Evolutionary conservation across 2,113 vertebrate species (phyloP).

Genomic region (Macrotis lagotis): DNA sequence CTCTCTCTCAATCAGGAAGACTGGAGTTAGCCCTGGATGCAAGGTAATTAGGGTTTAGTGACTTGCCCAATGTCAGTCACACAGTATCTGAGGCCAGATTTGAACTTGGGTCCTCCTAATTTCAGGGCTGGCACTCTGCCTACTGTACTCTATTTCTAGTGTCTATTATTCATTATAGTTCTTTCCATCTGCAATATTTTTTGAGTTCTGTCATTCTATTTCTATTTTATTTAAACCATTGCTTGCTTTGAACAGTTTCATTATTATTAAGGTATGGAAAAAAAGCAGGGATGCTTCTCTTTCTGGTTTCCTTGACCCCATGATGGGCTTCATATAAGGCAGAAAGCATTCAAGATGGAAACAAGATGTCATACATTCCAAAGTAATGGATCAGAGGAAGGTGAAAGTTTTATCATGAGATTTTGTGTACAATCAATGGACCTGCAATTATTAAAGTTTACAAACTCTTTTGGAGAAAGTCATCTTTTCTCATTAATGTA

Average conservation of each 20-base stretch:
- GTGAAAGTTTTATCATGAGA: slow-evolving; percentile 11
- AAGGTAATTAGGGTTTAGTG: no score
- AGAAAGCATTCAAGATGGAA: not conserved
- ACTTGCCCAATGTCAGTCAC: no score
- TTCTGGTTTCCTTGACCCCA: not conserved
- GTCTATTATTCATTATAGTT: not conserved
- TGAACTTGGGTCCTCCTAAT: no score
- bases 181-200: not conserved
- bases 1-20: no score
- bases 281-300: not conserved
- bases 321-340: not conserved
- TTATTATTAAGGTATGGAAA: not conserved
- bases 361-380: not conserved
- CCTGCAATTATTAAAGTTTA: slow-evolving; percentile 18
- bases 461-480: not conserved
- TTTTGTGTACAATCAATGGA: slow-evolving; percentile 22
- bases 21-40: no score
- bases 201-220: not conserved
- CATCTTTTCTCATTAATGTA: slow-evolving; percentile 23
- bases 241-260: not conserved
- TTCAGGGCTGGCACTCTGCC: no score
- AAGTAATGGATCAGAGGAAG: not conserved
- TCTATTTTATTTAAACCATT: not conserved
- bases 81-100: no score
- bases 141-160: no score